Base-by-base conservation (phyloP, 2,113 vertebrate species). In the Esox niger region DNA sequence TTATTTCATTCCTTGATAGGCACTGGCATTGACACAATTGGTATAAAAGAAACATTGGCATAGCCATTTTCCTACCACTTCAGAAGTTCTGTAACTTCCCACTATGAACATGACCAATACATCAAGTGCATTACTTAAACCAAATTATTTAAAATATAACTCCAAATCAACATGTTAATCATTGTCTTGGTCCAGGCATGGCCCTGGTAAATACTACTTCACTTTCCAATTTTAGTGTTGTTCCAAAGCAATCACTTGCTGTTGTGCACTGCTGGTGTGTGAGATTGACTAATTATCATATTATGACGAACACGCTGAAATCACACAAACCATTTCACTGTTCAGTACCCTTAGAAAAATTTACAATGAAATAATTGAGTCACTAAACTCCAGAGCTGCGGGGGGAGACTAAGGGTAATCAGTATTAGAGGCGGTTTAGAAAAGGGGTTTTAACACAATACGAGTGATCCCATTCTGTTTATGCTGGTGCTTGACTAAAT, bases 21-120 rank as follows among this genome's bases (percentile, higher is more conserved):
- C 43, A 31, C 74, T 79, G 76, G 77, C 79, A 75, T 68, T 59
- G 33, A 71, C 73, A 79, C 61, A 77, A 31, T 65, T 66, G 49
- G 79, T 66, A 82, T 49, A 64, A 72, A 58, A 71, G 58, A 23
- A 61, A 32, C 70, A 66, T 69, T 64, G 32, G 46, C 38, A 3
- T 76, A 58, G 69, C 26, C 23, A 35, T 59, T 57, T 52, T 65
- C 58, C 47, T 60, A 55, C 35, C 23, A 31, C 68, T 47, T 11
- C 2, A 33, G 26, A 68, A n/a, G 13, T 15, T 49, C 55, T 69
- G 72, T 32, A 59, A 54, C 30, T 62, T 33, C 68, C 56, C 54
- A 75, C 57, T 69, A 61, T n/a, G 74, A 33, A 76, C 66, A 70
- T 63, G 11, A 27, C 23, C 7, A 56, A 21, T 56, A 23, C 25